Base-by-base conservation (phyloP, 2,113 vertebrate genomes). In the Rousettus leschenaultii region DNA sequence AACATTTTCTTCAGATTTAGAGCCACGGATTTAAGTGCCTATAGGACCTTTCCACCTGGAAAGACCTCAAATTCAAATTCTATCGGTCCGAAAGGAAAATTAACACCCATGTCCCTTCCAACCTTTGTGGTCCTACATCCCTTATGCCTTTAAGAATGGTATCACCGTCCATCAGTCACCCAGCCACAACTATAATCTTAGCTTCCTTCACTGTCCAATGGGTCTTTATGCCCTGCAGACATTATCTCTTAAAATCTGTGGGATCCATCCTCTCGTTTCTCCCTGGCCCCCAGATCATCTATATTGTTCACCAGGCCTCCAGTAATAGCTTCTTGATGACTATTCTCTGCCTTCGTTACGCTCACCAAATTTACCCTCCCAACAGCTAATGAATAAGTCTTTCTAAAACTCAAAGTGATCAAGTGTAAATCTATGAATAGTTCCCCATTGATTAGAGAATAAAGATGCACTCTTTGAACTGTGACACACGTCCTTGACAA, bases 351-450 rank as follows among this genome's bases (percentile, higher is more conserved):
- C 84, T 85, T 66, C 45, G 33, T 40, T 82, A 75, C 0, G 1
- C 26, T n/a, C 14, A 53, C 45, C 43, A 89, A 85, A 71, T 68
- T 80, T 22, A 68, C 35, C 45, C 28, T 78, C 15, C 18, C 33
- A 66, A 88, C 0, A 43, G 53, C 12, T 57, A 48, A 80, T n/a
- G 43, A 91, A 43, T 28, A 68, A 18, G 40, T 35, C 53, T 68
- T 71, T 93, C 57, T 48, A 87, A 61, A 77, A n/a, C 75, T 86
- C 70, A 83, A 79, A 95, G 84, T 86, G 79, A 84, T 94, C 94
- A 75, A 73, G 51, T 93, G 70, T 74, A 86, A 83, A 48, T 83
- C 93, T 82, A 84, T 89, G 61, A 86, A 82, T 84, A 95, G 85
- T 26, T 84, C 65, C 26, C 45, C 38, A 84, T 4, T 71, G 94